Evolutionary conservation across 2,797 vertebrate species (phyloP).

Genomic region (Takifugu ocellatus): DNA sequence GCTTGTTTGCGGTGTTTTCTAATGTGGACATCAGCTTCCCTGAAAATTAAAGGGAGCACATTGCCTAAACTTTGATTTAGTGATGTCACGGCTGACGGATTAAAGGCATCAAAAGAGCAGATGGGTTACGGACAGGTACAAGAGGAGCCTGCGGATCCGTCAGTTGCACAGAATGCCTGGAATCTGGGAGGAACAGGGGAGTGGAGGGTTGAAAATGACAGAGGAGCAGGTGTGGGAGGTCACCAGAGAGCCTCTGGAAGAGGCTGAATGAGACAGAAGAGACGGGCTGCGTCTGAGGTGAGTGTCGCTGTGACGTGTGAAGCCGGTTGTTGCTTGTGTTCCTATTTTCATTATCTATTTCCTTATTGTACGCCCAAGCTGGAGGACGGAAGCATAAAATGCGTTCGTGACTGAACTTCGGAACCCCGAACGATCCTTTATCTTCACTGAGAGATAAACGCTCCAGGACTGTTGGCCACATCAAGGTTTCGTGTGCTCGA

Average conservation of each 20-base stretch:
- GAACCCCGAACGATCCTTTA: conserved; percentile 6
- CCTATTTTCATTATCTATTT: neutral
- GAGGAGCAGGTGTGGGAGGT: conserved; percentile 36
- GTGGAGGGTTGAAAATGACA: conserved; percentile 42
- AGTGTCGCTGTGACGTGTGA: conserved; percentile 21
- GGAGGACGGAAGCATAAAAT: conserved; percentile 8
- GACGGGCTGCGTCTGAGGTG: conserved; percentile 29
- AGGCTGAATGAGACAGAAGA: conserved; percentile 13
- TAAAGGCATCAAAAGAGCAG: neutral
- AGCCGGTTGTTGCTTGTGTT: neutral
- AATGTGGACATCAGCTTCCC: neutral
- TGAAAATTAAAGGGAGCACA: neutral
- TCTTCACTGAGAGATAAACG: neutral
- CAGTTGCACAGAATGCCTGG: conserved; percentile 44
- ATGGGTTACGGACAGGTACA: neutral
- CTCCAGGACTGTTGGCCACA: neutral
- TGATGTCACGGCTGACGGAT: neutral
- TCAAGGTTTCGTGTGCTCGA: conserved; percentile 5
- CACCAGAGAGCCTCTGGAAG: conserved; percentile 3
- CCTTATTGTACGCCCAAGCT: conserved; percentile 5
- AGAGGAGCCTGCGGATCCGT: conserved; percentile 17
- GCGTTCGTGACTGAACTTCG: conserved; percentile 18
- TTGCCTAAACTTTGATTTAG: neutral
- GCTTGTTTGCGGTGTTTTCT: neutral
- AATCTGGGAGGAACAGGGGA: conserved; percentile 47